Conservation (phyloP, 1,140 invertebrate species). For the Stenopsyche tienmushanensis region DNA sequence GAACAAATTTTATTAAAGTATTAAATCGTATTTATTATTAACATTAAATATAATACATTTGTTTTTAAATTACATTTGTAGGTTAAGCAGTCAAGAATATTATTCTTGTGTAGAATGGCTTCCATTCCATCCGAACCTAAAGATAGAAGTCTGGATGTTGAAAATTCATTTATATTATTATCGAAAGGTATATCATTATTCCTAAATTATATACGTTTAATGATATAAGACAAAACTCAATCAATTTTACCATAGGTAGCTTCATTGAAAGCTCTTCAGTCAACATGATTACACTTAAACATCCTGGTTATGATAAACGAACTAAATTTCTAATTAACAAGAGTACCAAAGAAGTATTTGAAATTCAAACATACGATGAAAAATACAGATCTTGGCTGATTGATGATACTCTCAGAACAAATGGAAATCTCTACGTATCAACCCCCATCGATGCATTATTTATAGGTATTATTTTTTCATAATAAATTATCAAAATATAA, state of each 20-base stretch:
- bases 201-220: too few species aligned
- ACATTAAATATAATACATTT: too few species aligned
- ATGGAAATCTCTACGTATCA: conserved; percentile 70
- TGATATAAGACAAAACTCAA: too few species aligned
- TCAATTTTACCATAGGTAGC: conserved; percentile 57
- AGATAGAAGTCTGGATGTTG: too few species aligned
- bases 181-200: too few species aligned
- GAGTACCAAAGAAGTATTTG: conserved; percentile 59
- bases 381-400: conserved; percentile 70
- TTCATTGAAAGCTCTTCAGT: conserved; percentile 64
- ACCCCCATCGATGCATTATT: conserved; percentile 74
- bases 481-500: conserved; percentile 44
- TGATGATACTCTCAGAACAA: conserved; percentile 69
- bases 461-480: conserved; percentile 58
- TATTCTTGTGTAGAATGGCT: too few species aligned
- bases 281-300: conserved; percentile 64
- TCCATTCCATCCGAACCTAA: too few species aligned
- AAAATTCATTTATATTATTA: too few species aligned
- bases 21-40: too few species aligned
- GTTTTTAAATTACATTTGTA: too few species aligned
- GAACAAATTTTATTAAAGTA: too few species aligned
- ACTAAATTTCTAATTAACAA: conserved; percentile 64
- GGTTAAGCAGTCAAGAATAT: too few species aligned
- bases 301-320: conserved; percentile 62
- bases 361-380: conserved; percentile 67